Evolutionary conservation across 1,140 invertebrate species (phyloP), one percentile per base, ranked within the genome.

Genomic region (Thaumatotibia leucotreta): DNA sequence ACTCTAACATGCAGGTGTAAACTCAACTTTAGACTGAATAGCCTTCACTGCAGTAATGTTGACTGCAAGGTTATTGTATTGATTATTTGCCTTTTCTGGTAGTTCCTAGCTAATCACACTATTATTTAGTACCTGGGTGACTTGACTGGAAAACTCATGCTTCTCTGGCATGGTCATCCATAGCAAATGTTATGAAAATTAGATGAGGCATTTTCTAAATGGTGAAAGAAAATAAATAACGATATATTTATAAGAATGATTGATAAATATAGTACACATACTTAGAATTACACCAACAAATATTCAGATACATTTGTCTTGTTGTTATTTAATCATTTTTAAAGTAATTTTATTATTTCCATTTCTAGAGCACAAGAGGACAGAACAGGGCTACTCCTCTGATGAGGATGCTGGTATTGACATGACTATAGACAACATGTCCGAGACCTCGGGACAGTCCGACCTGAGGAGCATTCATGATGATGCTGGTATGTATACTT

Each of bases 351-450:
- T 11, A 4, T 45, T 2, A 27, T 58, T n/a, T 79, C 79, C n/a
- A 10, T 22, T 33, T 50, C 14, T 76, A 90, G 88, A 90, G 64
- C 84, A 88, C 69, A 87, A 78, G 82, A 86, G 86, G 79, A 90
- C 86, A 33, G 88, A 90, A 62, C 75, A 85, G 65, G 69, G 77
- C 4, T 88, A 84, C 69, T 88, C 85, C 11, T 90, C 88, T 64
- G 88, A 90, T 22, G 88, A 89, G 74, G 88, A 90, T 82, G 85
- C 82, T 14, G 88, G 84, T 27, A 88, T 90, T 50, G 88, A 90
- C 52, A 88, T 90, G 86, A 88, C 85, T 32, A 84, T 76, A 52
- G 87, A 89, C 74, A 89, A 89, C 67, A 84, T 72, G 54, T 90
- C 88, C 0, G 86, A 89, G 66, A 88, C 79, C 27, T 90, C 88